phyloP scores from a whole-genome alignment of 2,113 vertebrate species.

The Mixornis gularis region DNA sequence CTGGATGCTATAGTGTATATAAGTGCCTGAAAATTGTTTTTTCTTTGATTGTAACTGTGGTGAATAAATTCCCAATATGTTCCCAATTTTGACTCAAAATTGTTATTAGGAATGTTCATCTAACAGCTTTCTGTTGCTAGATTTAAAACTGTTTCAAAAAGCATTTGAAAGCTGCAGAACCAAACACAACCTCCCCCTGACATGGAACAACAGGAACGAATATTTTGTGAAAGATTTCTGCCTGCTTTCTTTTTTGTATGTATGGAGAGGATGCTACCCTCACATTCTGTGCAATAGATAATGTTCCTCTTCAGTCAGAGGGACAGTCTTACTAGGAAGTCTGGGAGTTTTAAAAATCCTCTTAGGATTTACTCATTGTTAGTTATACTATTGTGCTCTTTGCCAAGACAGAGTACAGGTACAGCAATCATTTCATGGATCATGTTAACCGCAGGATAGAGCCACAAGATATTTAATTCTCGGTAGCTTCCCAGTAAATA shows the following conservation, averaged over 20 bases:
- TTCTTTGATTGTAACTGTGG: background rate
- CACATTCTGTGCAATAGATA: background rate
- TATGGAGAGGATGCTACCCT: background rate
- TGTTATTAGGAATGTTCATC: background rate
- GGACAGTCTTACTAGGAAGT: background rate
- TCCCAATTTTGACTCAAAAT: background rate
- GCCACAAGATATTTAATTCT: background rate
- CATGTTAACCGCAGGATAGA: background rate
- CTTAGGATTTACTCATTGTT: background rate
- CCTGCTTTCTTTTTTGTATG: background rate
- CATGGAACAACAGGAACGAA: background rate
- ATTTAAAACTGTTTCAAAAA: background rate
- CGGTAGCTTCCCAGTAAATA: background rate
- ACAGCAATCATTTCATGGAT: background rate
- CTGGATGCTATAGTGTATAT: background rate
- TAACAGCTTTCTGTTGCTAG: background rate
- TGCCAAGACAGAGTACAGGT: background rate
- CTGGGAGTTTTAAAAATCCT: background rate
- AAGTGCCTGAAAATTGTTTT: background rate
- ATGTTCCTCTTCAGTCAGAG: background rate
- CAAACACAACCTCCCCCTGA: accelerated
- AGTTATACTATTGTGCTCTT: background rate
- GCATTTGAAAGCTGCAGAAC: background rate
- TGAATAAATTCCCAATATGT: background rate
- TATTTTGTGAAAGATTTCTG: background rate